These are phyloP conservation scores for Rousettus madagascariensis DNA, from an alignment of 2,797 vertebrate species.

Conservation along the genomic window DNA sequence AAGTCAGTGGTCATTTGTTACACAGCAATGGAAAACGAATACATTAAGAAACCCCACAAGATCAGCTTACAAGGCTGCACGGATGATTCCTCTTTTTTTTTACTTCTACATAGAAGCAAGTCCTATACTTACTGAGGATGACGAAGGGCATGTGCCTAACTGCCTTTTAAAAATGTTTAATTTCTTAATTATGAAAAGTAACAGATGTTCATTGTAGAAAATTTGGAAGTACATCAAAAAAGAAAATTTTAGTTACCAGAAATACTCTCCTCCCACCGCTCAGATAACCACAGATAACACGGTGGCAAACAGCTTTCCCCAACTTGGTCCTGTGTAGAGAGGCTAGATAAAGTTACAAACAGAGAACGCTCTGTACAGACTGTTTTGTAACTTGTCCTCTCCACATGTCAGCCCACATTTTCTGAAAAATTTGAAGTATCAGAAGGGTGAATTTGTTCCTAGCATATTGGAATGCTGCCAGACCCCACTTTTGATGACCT, in stretches of 20 bases:
- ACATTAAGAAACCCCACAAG: not conserved
- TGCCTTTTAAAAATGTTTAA: conserved; percentile 19
- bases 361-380: conserved; percentile 1
- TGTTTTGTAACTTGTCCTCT: conserved; percentile 64
- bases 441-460: conserved; percentile 30
- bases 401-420: conserved; percentile 58
- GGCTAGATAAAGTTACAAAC: conserved; percentile 54
- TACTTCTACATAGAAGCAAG: conserved; percentile 34
- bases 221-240: conserved; percentile 58
- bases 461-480: conserved; percentile 42
- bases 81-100: not conserved
- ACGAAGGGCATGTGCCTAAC: conserved; percentile 8
- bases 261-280: conserved; percentile 51
- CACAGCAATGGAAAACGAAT: not conserved
- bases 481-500: conserved; percentile 46
- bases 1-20: not conserved
- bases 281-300: conserved; percentile 67
- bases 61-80: not conserved
- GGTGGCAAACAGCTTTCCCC: conserved; percentile 46
- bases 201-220: conserved; percentile 52
- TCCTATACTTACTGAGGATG: not conserved
- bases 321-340: conserved; percentile 7
- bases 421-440: conserved; percentile 63
- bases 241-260: conserved; percentile 61
- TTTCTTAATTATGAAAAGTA: conserved; percentile 63